phyloP scores from a whole-genome alignment of 2,888 invertebrate genomes.

The Tipula lateralis region DNA sequence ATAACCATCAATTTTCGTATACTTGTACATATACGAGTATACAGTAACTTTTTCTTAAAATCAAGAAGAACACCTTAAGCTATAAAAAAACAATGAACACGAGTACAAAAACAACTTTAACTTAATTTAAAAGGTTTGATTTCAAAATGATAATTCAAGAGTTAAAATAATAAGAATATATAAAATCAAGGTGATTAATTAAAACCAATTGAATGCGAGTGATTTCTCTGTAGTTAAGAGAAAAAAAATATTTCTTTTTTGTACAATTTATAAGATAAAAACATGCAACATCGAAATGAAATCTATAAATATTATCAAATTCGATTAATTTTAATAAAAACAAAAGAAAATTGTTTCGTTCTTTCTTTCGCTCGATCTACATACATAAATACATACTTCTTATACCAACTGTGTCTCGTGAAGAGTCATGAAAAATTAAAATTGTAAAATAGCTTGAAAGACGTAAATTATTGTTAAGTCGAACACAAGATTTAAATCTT shows the following conservation, averaged over 20 bases:
- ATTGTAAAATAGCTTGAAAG: neutral
- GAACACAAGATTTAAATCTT: neutral
- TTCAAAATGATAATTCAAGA: constrained; percentile 24
- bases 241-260: neutral
- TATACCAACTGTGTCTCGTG: neutral
- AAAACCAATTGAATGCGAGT: constrained; percentile 7
- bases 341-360: neutral
- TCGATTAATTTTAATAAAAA: neutral
- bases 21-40: neutral
- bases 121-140: constrained; percentile 11
- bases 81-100: neutral
- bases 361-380: neutral
- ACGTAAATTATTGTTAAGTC: neutral
- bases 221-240: neutral
- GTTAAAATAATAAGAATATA: neutral
- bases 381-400: neutral
- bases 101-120: neutral
- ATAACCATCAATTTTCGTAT: neutral
- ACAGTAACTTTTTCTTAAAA: neutral
- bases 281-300: constrained; percentile 24
- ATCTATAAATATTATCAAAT: neutral
- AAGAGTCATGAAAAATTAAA: neutral
- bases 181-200: constrained; percentile 21
- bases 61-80: neutral
- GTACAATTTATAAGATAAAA: constrained; percentile 24